phyloP scores from a whole-genome alignment of 2,113 vertebrate species.

The Catharus minimus region DNA sequence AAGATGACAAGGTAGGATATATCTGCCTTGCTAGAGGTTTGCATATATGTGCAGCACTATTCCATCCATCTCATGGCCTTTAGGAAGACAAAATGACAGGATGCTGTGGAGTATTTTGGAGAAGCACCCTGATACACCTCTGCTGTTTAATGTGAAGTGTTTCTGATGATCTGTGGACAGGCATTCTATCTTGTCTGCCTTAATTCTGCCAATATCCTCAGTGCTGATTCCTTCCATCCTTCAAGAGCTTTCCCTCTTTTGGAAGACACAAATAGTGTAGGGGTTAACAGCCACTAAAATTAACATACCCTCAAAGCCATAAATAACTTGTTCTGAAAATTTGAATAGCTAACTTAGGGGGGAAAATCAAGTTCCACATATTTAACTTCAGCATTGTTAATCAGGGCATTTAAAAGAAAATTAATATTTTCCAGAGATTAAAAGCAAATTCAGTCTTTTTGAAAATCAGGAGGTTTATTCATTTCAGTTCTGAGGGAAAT shows the following conservation, averaged over 20 bases:
- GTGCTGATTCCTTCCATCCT: not conserved
- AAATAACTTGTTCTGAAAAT: not conserved
- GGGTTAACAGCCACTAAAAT: constrained; percentile 8
- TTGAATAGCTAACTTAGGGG: not conserved
- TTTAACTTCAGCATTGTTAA: not conserved
- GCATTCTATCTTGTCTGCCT: not conserved
- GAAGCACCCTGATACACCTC: not conserved
- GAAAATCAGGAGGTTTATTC: not conserved
- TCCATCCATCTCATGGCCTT: not conserved
- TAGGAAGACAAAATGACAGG: not conserved
- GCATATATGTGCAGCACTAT: not conserved
- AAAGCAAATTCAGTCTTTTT: constrained; percentile 21
- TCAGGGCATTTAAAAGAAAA: constrained; percentile 3
- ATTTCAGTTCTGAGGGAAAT: constrained; percentile 7
- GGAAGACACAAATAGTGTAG: not conserved
- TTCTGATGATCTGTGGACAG: not conserved
- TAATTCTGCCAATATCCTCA: not conserved
- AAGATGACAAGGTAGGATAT: not conserved
- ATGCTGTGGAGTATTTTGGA: not conserved
- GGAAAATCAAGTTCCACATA: not conserved
- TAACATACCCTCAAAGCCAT: not conserved
- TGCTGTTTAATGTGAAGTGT: not conserved
- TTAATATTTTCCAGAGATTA: not conserved
- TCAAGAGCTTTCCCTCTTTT: not conserved
- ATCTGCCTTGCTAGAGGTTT: not conserved